A percentile compares a stretch with the other conserved stretches of the same genome.
Conservation (phyloP, 2,797 vertebrate genomes). For the Falco peregrinus region DNA sequence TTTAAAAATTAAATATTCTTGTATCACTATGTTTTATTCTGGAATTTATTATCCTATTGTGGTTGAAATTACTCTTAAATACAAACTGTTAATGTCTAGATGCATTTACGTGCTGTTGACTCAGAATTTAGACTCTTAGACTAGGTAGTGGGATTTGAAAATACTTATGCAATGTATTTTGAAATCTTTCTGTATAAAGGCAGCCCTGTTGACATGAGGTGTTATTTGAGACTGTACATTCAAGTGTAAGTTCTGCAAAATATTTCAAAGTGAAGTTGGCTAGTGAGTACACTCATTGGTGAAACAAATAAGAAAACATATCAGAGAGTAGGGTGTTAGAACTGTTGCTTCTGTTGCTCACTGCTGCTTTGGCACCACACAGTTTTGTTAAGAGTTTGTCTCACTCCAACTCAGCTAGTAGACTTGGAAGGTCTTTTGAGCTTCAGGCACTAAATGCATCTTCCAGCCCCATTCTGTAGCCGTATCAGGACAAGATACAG, state of each 20-base stretch:
- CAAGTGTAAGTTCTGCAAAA: background rate
- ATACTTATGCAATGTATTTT: background rate
- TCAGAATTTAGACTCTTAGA: background rate
- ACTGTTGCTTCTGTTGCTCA: background rate
- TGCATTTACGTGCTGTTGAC: background rate
- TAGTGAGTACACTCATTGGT: fast-evolving
- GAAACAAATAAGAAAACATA: background rate
- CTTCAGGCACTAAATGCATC: background rate
- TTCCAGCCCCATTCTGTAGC: background rate
- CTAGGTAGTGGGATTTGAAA: background rate
- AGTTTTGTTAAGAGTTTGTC: background rate
- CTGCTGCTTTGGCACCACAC: background rate
- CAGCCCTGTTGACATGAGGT: background rate
- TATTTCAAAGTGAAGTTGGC: background rate
- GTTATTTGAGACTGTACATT: background rate
- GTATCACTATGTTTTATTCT: background rate
- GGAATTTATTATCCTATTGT: background rate
- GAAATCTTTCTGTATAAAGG: background rate
- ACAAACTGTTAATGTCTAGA: background rate
- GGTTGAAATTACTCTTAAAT: background rate
- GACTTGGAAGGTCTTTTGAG: background rate
- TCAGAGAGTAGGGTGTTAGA: background rate
- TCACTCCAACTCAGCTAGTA: background rate
- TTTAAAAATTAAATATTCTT: too few relatives aligned
- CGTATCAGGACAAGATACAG: background rate